Conservation (phyloP, 2,888 invertebrate genomes). For the Philaethria dido region DNA sequence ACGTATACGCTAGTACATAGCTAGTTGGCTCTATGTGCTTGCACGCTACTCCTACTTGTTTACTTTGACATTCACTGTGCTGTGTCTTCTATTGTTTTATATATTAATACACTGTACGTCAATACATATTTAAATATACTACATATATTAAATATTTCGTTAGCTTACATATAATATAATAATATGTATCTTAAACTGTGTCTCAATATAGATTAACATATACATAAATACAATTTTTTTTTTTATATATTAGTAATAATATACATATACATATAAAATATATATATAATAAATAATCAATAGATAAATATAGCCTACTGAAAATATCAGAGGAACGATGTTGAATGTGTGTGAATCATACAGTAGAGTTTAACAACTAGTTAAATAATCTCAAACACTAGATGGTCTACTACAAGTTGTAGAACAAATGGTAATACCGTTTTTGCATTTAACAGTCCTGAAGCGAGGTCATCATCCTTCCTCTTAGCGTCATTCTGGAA, state of each 20-base stretch:
- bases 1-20: background rate
- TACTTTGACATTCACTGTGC: conserved; percentile 1
- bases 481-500: conserved; percentile 67
- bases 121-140: conserved; percentile 1
- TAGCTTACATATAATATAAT: background rate
- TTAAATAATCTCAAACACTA: conserved; percentile 15
- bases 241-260: background rate
- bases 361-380: background rate
- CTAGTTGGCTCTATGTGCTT: background rate
- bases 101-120: background rate
- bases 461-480: conserved; percentile 64
- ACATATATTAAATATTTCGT: background rate
- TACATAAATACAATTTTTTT: background rate
- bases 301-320: background rate
- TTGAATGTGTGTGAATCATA: conserved; percentile 9
- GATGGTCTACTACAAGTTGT: conserved; percentile 28
- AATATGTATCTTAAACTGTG: background rate
- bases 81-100: background rate
- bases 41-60: background rate
- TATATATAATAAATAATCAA: background rate
- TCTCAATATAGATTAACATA: background rate
- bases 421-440: conserved; percentile 57
- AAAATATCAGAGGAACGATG: background rate
- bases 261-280: background rate
- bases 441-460: conserved; percentile 58